These are phyloP conservation scores for Dendroctonus valens DNA, from an alignment of 1,140 invertebrate species.

Conservation along the genomic window DNA sequence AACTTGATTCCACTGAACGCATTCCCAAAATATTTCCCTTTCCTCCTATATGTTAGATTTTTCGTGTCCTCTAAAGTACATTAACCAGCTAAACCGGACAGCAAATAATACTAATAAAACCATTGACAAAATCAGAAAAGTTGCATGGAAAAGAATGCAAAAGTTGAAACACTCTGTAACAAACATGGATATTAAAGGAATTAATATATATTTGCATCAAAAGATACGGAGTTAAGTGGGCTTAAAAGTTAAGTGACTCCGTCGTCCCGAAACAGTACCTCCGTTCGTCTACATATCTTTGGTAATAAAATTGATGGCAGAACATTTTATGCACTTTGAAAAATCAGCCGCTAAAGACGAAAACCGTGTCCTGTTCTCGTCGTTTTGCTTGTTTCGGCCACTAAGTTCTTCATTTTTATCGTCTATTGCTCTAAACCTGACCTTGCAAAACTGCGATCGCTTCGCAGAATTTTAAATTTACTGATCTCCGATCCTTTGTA, in stretches of 20 bases:
- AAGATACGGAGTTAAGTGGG: conserved; percentile 4
- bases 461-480: conserved; percentile 25
- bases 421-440: conserved; percentile 34
- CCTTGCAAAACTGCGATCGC: conserved; percentile 22
- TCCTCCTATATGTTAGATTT: no score
- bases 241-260: background rate
- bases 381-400: conserved; percentile 34
- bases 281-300: conserved; percentile 25
- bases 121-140: no score
- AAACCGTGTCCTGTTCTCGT: conserved; percentile 33
- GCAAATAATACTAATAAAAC: no score
- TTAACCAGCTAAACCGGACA: no score
- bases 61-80: no score
- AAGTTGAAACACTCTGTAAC: background rate
- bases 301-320: conserved; percentile 35
- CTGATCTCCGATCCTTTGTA: conserved; percentile 10
- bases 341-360: conserved; percentile 36
- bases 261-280: background rate
- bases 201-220: conserved; percentile 8
- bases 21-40: no score
- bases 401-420: conserved; percentile 35
- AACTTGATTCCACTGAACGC: no score
- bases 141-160: no score
- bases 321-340: conserved; percentile 36
- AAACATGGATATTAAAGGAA: background rate